phyloP scores from a whole-genome alignment of 2,888 invertebrate species.

The Caenorhabditis afra region DNA sequence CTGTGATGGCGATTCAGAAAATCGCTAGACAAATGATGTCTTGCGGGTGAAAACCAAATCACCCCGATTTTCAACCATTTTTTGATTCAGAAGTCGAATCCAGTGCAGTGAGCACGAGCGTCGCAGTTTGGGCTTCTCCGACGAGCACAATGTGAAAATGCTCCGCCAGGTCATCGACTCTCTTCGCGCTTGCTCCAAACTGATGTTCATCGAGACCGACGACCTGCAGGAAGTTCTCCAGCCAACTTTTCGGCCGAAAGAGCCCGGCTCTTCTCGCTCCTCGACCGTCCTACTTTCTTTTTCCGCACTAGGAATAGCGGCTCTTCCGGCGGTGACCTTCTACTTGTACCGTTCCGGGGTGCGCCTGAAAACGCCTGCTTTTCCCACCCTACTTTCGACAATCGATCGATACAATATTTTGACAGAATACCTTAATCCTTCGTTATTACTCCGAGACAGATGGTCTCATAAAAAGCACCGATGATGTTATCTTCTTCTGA shows the following conservation, averaged over 20 bases:
- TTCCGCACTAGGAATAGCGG: too few relatives aligned
- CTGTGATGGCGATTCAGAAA: constrained; percentile 14
- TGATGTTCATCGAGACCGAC: constrained; percentile 32
- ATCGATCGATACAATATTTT: too few relatives aligned
- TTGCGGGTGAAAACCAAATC: constrained; percentile 19
- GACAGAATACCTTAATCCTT: too few relatives aligned
- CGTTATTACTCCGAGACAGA: too few relatives aligned
- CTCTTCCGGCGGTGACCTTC: too few relatives aligned
- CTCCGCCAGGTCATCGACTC: constrained; percentile 4
- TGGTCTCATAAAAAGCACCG: too few relatives aligned
- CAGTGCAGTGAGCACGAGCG: background rate
- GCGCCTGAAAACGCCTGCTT: too few relatives aligned
- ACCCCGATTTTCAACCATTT: background rate
- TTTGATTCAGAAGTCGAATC: constrained; percentile 13
- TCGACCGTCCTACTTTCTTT: too few relatives aligned
- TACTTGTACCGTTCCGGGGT: too few relatives aligned
- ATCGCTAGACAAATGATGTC: constrained; percentile 31
- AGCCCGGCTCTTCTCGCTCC: too few relatives aligned
- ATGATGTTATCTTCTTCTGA: too few relatives aligned
- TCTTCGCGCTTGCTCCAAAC: constrained; percentile 9
- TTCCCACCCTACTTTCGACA: too few relatives aligned
- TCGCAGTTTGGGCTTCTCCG: constrained; percentile 27
- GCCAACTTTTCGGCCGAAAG: background rate
- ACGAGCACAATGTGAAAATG: background rate
- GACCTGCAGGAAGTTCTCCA: constrained; percentile 13